A percentile compares a stretch with the other conserved stretches of the same genome.
phyloP scores from a whole-genome alignment of 1,140 invertebrate genomes.

The Latrodectus geometricus region DNA sequence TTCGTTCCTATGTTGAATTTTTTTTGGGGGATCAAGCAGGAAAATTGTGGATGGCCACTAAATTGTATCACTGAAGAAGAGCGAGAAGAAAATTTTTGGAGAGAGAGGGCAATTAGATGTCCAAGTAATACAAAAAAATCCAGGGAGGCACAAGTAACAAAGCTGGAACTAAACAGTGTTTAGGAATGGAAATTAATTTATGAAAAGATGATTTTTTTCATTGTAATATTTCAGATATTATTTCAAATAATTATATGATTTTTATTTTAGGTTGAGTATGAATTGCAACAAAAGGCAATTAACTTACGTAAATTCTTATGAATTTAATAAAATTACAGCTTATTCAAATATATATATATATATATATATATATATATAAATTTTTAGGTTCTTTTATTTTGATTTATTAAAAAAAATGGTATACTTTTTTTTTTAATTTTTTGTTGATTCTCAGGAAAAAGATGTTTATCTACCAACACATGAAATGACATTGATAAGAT shows the following conservation, averaged over 20 bases:
- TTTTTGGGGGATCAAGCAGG: neutral
- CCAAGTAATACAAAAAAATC: neutral
- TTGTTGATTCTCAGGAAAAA: too few relatives aligned
- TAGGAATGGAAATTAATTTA: slow-evolving; percentile 16
- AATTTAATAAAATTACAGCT: slow-evolving; percentile 8
- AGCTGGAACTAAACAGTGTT: slow-evolving; percentile 63
- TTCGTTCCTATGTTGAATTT: too few relatives aligned
- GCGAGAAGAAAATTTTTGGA: too few relatives aligned
- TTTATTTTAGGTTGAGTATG: too few relatives aligned
- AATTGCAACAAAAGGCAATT: neutral
- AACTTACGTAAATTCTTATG: neutral
- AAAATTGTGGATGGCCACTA: slow-evolving; percentile 61
- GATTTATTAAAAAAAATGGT: too few relatives aligned
- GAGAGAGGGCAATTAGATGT: too few relatives aligned
- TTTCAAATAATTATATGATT: too few relatives aligned
- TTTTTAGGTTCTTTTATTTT: too few relatives aligned
- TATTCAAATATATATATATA: too few relatives aligned
- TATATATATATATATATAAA: too few relatives aligned
- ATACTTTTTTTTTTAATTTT: too few relatives aligned
- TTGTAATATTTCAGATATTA: too few relatives aligned
- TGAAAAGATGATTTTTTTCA: neutral
- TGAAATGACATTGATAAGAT: neutral
- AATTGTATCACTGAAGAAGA: slow-evolving; percentile 65
- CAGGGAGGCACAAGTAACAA: neutral
- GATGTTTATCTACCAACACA: neutral